Conservation (phyloP, 2,113 vertebrate species). For the Tursiops truncatus region DNA sequence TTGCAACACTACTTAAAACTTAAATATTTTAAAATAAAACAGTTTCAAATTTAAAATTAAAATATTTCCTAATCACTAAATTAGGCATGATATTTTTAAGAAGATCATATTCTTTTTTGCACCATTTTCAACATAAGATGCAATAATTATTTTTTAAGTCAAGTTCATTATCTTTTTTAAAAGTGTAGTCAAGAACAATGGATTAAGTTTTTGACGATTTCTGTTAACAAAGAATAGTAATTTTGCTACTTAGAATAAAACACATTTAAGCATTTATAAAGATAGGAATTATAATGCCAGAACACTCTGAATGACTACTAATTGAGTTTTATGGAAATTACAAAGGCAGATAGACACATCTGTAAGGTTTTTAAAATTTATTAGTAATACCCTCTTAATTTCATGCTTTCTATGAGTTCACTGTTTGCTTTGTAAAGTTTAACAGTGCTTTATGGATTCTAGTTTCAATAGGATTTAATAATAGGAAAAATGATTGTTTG, state of each 20-base stretch:
- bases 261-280: conserved; percentile 37
- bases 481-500: background rate
- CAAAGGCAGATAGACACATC: background rate
- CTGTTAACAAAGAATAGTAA: background rate
- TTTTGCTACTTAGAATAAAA: conserved; percentile 42
- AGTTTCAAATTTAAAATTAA: conserved; percentile 17
- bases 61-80: conserved; percentile 15
- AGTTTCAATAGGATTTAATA: conserved; percentile 41
- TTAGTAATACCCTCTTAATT: background rate
- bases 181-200: background rate
- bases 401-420: background rate
- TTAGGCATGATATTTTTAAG: background rate
- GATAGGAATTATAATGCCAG: conserved; percentile 39
- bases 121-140: background rate
- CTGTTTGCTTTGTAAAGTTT: background rate
- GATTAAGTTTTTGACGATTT: conserved; percentile 42
- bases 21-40: conserved; percentile 17
- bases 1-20: background rate
- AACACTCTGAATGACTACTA: conserved; percentile 48
- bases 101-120: background rate
- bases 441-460: conserved; percentile 35
- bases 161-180: conserved; percentile 45
- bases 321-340: background rate
- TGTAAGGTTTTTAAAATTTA: conserved; percentile 2
- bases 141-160: conserved; percentile 19